Evolutionary conservation across 2,888 invertebrate genomes (phyloP).

Genomic region (Drymonia ruficornis): DNA sequence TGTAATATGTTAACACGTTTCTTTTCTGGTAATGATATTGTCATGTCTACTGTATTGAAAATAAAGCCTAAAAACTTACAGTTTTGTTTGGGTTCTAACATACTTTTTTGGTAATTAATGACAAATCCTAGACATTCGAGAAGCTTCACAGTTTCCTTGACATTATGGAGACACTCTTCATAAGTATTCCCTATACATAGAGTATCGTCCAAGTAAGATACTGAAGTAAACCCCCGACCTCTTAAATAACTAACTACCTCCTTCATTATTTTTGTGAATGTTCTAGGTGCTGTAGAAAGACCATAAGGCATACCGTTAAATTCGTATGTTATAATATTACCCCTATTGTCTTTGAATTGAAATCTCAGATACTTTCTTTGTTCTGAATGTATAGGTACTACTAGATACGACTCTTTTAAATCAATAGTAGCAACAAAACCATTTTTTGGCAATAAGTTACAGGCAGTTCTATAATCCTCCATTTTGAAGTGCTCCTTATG

Average conservation of each 20-base stretch:
- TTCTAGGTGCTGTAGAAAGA: neutral
- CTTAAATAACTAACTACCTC: neutral
- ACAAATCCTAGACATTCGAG: neutral
- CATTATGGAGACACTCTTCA: neutral
- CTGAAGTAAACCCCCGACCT: neutral
- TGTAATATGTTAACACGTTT: neutral
- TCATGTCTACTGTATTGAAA: neutral
- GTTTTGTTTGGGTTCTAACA: neutral
- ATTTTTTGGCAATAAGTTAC: neutral
- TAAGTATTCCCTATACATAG: neutral
- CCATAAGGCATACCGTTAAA: neutral
- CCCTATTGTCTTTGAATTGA: neutral
- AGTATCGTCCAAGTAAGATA: neutral
- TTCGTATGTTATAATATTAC: neutral
- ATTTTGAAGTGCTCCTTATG: slow-evolving; percentile 14
- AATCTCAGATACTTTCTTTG: neutral
- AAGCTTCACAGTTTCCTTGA: neutral
- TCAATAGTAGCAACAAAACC: neutral
- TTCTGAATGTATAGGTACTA: neutral
- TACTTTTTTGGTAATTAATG: slow-evolving; percentile 1
- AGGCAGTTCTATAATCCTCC: slow-evolving; percentile 17
- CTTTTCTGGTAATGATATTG: neutral
- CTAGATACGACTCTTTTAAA: neutral
- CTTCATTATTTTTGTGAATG: neutral
- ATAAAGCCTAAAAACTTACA: neutral